A percentile compares a stretch with the other conserved stretches of the same genome.
Evolutionary conservation across 2,113 vertebrate species (phyloP).

Genomic region (Benitochromis conjunctus): DNA sequence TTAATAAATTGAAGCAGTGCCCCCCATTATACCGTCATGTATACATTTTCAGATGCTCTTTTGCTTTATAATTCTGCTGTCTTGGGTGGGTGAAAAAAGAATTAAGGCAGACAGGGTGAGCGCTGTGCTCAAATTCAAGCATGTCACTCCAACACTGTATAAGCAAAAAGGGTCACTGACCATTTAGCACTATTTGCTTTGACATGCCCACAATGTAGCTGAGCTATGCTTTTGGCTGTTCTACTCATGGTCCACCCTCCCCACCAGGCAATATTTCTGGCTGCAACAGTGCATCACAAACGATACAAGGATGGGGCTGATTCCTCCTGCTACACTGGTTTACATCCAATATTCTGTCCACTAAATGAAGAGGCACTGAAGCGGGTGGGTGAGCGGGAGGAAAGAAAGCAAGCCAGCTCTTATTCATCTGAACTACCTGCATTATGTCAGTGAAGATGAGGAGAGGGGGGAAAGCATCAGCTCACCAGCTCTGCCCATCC

Average conservation of each 20-base stretch:
- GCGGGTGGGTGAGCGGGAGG: slow-evolving; percentile 4
- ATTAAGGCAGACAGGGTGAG: background rate
- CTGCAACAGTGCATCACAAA: background rate
- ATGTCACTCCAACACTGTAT: background rate
- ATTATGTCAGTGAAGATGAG: slow-evolving; percentile 49
- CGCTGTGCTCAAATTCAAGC: background rate
- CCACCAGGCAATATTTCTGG: background rate
- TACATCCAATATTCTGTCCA: slow-evolving; percentile 14
- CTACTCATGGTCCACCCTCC: background rate
- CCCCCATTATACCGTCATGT: background rate
- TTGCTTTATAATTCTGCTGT: background rate
- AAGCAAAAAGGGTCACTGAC: slow-evolving; percentile 5
- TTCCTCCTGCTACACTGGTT: background rate
- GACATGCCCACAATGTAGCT: background rate
- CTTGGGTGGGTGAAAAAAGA: background rate
- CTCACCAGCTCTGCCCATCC: slow-evolving; percentile 72
- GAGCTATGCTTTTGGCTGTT: background rate
- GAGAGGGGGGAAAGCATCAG: slow-evolving; percentile 37
- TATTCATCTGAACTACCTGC: slow-evolving; percentile 31
- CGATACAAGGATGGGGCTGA: background rate
- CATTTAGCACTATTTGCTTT: background rate
- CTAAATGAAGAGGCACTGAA: slow-evolving; percentile 18
- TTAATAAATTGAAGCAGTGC: background rate
- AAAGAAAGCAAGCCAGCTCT: slow-evolving; percentile 37
- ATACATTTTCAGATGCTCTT: background rate